A percentile compares a stretch with the other conserved stretches of the same genome.
Conservation (phyloP, 2,113 vertebrate species). For the Terrapene triunguis region DNA sequence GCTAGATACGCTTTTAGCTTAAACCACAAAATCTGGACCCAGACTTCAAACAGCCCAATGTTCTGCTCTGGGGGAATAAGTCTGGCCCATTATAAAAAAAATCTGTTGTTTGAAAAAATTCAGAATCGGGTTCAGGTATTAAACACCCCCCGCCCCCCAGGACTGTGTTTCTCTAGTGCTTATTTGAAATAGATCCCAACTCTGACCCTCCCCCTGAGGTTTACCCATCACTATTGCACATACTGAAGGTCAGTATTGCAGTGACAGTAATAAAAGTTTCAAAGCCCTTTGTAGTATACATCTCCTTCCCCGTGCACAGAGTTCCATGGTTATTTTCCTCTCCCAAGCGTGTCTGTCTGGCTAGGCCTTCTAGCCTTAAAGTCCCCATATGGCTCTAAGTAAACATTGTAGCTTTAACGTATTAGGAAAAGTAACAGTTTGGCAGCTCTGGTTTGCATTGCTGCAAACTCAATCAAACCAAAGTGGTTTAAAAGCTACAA, state of each 20-base stretch:
- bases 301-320: background rate
- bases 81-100: background rate
- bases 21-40: background rate
- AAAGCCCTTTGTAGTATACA: background rate
- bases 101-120: background rate
- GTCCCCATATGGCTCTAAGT: conserved; percentile 64
- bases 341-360: conserved; percentile 48
- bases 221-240: background rate
- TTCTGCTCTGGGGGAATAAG: background rate
- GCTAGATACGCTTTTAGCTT: background rate
- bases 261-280: conserved; percentile 25
- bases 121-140: background rate
- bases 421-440: conserved; percentile 67
- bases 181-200: accelerated
- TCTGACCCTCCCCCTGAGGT: background rate
- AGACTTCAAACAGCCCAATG: background rate
- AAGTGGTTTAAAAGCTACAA: conserved; percentile 51
- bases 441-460: conserved; percentile 50
- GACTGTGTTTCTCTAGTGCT: background rate
- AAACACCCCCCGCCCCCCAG: background rate
- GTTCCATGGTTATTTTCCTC: conserved; percentile 58
- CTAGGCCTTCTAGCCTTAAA: conserved; percentile 32
- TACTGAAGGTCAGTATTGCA: background rate
- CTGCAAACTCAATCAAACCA: conserved; percentile 68
- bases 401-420: conserved; percentile 51